Percentiles rank a stretch among this genome's conserved stretches.
Evolutionary conservation across 92 coral and sea anemone species (phyloP).

Genomic region (Virgularia gustaviana): DNA sequence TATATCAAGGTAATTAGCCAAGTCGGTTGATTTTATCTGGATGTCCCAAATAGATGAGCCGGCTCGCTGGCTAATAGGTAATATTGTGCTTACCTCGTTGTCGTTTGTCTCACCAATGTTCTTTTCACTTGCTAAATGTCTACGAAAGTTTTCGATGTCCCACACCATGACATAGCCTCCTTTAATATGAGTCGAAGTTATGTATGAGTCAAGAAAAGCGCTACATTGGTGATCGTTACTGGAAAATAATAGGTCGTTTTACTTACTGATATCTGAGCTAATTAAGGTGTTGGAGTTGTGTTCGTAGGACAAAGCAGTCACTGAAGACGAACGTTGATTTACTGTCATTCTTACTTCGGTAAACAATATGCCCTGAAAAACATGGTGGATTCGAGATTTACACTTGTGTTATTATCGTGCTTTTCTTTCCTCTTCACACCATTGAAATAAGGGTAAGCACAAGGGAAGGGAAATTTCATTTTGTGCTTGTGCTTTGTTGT

Average conservation of each 20-base stretch:
- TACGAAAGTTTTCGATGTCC: slow-evolving; percentile 91
- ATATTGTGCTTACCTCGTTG: slow-evolving; percentile 44
- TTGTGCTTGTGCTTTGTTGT: no score
- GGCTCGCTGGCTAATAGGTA: no score
- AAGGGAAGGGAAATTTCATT: no score
- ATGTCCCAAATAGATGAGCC: no score
- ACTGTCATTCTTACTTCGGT: slow-evolving; percentile 86
- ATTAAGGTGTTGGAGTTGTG: slow-evolving; percentile 75
- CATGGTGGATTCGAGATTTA: no score
- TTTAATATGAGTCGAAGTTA: no score
- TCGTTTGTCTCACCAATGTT: slow-evolving; percentile 12
- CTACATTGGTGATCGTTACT: background rate
- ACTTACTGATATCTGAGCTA: slow-evolving; percentile 90
- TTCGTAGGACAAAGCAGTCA: slow-evolving; percentile 73
- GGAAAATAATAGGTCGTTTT: background rate
- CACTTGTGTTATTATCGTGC: no score
- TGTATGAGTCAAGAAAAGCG: no score
- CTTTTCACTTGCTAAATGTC: slow-evolving; percentile 57
- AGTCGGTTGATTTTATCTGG: no score
- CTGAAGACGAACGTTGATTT: slow-evolving; percentile 84
- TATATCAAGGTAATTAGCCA: no score
- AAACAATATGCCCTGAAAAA: slow-evolving; percentile 67
- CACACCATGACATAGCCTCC: slow-evolving; percentile 95
- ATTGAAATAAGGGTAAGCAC: no score
- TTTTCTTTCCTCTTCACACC: no score